A percentile compares a stretch with the other conserved stretches of the same genome.
phyloP scores from a whole-genome alignment of 2,113 vertebrate species.

The Toxotes jaculatrix region DNA sequence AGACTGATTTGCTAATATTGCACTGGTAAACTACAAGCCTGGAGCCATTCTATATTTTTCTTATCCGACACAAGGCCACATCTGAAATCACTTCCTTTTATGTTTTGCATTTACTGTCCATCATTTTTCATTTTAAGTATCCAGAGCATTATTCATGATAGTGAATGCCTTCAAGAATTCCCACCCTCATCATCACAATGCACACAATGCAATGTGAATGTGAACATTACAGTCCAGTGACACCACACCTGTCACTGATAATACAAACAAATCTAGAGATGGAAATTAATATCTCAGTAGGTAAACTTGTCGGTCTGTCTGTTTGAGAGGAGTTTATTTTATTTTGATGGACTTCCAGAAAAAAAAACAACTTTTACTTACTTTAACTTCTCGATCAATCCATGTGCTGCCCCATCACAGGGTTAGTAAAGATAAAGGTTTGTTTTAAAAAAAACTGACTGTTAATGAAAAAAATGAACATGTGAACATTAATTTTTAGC shows the following conservation, averaged over 20 bases:
- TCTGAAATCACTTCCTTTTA: not conserved
- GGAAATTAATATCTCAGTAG: not conserved
- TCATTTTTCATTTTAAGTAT: too few relatives aligned
- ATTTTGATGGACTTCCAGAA: not conserved
- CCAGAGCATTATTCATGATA: too few relatives aligned
- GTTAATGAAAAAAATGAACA: too few relatives aligned
- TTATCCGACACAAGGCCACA: not conserved
- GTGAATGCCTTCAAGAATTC: not conserved
- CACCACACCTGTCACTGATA: not conserved
- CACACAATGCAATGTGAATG: not conserved
- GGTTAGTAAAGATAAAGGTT: too few relatives aligned
- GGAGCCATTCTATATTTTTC: too few relatives aligned
- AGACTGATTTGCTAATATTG: not conserved
- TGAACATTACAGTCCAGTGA: too few relatives aligned
- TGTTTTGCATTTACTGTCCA: not conserved
- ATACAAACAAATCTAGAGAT: not conserved
- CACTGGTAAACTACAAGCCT: not conserved
- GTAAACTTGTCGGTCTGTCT: not conserved
- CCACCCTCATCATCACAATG: not conserved
- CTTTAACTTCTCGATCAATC: too few relatives aligned
- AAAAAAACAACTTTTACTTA: not conserved
- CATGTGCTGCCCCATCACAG: too few relatives aligned
- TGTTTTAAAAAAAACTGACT: too few relatives aligned
- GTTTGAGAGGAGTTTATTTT: not conserved
- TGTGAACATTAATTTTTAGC: too few relatives aligned